A percentile compares a stretch with the other conserved stretches of the same genome.
Conservation (phyloP, 2,113 vertebrate species). For the Pterophyllum scalare region DNA sequence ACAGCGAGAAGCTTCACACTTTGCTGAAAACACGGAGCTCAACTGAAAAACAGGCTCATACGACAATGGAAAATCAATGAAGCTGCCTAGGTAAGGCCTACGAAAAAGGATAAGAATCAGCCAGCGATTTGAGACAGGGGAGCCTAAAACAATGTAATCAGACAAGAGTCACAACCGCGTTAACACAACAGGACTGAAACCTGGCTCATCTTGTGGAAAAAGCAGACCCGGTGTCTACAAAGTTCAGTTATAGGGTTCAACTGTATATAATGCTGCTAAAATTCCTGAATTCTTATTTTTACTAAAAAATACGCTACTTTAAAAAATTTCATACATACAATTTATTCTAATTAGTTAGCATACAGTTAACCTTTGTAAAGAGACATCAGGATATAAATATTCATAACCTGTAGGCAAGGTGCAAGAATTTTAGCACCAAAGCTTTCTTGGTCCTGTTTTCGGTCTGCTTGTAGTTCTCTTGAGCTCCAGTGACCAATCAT, state of each 20-base stretch:
- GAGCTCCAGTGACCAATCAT: no score
- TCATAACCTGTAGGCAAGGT: background rate
- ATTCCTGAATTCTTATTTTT: background rate
- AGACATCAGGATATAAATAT: background rate
- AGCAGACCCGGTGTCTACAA: no score
- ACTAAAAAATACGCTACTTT: no score
- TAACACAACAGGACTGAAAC: slow-evolving; percentile 15
- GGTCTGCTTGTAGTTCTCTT: background rate
- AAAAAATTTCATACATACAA: background rate
- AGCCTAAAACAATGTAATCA: slow-evolving; percentile 26
- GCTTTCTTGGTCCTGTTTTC: background rate
- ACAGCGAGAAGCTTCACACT: slow-evolving; percentile 62
- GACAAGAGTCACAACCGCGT: slow-evolving; percentile 32
- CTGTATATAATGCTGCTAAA: background rate
- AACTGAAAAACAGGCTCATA: slow-evolving; percentile 47
- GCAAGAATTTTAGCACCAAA: background rate
- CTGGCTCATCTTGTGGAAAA: background rate
- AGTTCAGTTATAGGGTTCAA: no score
- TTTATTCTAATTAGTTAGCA: background rate
- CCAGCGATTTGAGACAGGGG: slow-evolving; percentile 36
- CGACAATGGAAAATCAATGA: slow-evolving; percentile 70
- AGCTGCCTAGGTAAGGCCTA: slow-evolving; percentile 22
- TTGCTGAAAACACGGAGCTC: slow-evolving; percentile 47
- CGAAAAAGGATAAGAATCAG: slow-evolving; percentile 42
- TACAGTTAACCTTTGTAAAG: background rate